Percentiles rank a stretch among this genome's conserved stretches.
These are phyloP conservation scores for Mastacembelus armatus DNA, from an alignment of 2,797 vertebrate genomes.

Conservation along the genomic window DNA sequence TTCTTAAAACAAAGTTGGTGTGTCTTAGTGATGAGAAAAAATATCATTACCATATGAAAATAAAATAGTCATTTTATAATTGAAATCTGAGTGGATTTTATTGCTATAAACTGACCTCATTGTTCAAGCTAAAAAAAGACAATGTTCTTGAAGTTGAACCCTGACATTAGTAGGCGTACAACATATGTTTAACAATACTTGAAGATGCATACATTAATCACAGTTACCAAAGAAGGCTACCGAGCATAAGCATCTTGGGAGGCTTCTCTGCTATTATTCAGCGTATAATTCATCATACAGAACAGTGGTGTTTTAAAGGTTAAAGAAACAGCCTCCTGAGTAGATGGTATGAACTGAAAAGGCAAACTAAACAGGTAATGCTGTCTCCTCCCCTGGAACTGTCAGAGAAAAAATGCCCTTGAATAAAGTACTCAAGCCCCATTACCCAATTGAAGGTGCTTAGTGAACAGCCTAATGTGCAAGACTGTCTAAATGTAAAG, in stretches of 20 bases:
- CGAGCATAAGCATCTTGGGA: slow-evolving; percentile 35
- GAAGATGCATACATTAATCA: slow-evolving; percentile 69
- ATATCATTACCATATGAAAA: background rate
- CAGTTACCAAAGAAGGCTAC: slow-evolving; percentile 55
- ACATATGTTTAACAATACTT: slow-evolving; percentile 55
- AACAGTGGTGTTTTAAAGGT: slow-evolving; percentile 66
- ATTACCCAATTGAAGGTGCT: slow-evolving; percentile 47
- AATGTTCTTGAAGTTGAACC: slow-evolving; percentile 10
- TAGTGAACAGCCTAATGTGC: slow-evolving; percentile 42
- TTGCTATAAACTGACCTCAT: slow-evolving; percentile 14
- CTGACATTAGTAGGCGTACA: slow-evolving; percentile 30
- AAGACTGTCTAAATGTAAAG: slow-evolving; percentile 42
- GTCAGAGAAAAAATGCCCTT: slow-evolving; percentile 67
- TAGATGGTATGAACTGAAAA: slow-evolving; percentile 35
- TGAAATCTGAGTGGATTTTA: slow-evolving; percentile 2
- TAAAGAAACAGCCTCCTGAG: slow-evolving; percentile 57
- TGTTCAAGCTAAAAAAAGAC: slow-evolving; percentile 19
- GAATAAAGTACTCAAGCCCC: slow-evolving; percentile 56
- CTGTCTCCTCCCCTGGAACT: slow-evolving; percentile 43
- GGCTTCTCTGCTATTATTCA: slow-evolving; percentile 52
- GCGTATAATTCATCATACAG: slow-evolving; percentile 62
- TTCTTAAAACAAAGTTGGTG: background rate
- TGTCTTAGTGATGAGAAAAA: slow-evolving; percentile 11
- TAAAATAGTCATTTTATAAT: slow-evolving; percentile 7
- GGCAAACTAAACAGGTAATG: slow-evolving; percentile 48